These are phyloP conservation scores for Linhomoeus sp. DNA, from an alignment of 2,888 invertebrate genomes.

Conservation along the genomic window DNA sequence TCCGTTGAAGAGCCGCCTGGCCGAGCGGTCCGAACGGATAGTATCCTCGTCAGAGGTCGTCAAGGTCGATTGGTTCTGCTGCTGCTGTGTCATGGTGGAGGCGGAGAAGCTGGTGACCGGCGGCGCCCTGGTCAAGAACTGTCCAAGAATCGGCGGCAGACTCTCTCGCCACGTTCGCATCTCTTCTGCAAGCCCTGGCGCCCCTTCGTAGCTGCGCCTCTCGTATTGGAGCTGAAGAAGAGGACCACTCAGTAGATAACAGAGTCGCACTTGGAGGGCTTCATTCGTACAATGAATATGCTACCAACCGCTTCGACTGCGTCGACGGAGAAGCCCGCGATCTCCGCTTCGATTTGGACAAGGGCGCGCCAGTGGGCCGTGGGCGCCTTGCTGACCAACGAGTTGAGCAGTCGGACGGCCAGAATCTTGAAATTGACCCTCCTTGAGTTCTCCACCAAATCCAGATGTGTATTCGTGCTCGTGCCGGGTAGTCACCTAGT, in stretches of 20 bases:
- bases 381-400: constrained; percentile 16
- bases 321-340: constrained; percentile 13
- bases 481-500: background rate
- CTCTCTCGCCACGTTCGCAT: background rate
- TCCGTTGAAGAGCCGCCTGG: too few relatives aligned
- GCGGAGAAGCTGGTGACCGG: too few relatives aligned
- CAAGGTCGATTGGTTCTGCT: too few relatives aligned
- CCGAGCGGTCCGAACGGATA: too few relatives aligned
- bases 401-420: constrained; percentile 20
- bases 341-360: constrained; percentile 15
- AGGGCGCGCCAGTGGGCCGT: constrained; percentile 12
- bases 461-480: too few relatives aligned
- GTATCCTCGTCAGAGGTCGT: too few relatives aligned
- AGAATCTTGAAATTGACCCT: constrained; percentile 11
- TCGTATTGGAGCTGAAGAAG: too few relatives aligned
- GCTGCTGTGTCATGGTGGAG: background rate
- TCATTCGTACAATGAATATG: too few relatives aligned
- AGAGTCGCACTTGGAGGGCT: background rate
- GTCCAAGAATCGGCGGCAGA: too few relatives aligned
- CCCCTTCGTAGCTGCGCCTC: too few relatives aligned
- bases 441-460: background rate
- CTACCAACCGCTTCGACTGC: constrained; percentile 4
- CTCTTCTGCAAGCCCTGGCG: background rate
- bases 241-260: too few relatives aligned
- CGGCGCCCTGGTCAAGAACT: too few relatives aligned